Conservation (phyloP, 2,113 vertebrate genomes). For the Dendropsophus ebraccatus region DNA sequence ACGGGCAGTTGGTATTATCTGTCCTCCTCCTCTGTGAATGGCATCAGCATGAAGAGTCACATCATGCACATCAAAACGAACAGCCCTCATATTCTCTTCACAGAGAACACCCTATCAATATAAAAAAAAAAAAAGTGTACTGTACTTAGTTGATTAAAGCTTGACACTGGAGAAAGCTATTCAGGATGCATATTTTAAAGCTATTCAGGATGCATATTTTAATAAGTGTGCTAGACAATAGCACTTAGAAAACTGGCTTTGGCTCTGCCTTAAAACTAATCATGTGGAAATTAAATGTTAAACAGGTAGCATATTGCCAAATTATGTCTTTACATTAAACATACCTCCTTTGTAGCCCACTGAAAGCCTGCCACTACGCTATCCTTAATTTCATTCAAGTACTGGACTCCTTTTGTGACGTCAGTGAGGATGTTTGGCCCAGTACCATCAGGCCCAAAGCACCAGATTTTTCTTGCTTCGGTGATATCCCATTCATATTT, state of each 20-base stretch:
- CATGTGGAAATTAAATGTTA: too few relatives aligned
- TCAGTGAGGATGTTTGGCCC: conserved; percentile 92
- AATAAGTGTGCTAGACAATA: too few relatives aligned
- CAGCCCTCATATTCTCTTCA: conserved; percentile 68
- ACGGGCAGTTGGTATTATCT: conserved; percentile 69
- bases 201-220: too few relatives aligned
- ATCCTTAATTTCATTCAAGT: conserved; percentile 98
- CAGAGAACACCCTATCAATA: conserved; percentile 65
- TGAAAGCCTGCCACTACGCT: conserved; percentile 96
- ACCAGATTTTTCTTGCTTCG: conserved; percentile 95
- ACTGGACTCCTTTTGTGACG: conserved; percentile 97
- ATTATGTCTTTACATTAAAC: not conserved
- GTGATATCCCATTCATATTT: conserved; percentile 92
- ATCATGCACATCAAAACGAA: conserved; percentile 67
- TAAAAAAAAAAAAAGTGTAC: not conserved
- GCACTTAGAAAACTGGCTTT: too few relatives aligned
- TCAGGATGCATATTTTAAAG: too few relatives aligned
- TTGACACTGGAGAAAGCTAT: too few relatives aligned
- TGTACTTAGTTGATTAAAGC: too few relatives aligned
- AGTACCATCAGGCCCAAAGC: conserved; percentile 91
- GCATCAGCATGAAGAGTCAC: conserved; percentile 68
- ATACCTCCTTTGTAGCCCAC: conserved; percentile 95
- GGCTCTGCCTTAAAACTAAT: too few relatives aligned
- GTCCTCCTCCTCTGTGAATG: conserved; percentile 66
- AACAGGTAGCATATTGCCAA: too few relatives aligned